phyloP scores from a whole-genome alignment of 2,113 vertebrate species.

The Gadus chalcogrammus region DNA sequence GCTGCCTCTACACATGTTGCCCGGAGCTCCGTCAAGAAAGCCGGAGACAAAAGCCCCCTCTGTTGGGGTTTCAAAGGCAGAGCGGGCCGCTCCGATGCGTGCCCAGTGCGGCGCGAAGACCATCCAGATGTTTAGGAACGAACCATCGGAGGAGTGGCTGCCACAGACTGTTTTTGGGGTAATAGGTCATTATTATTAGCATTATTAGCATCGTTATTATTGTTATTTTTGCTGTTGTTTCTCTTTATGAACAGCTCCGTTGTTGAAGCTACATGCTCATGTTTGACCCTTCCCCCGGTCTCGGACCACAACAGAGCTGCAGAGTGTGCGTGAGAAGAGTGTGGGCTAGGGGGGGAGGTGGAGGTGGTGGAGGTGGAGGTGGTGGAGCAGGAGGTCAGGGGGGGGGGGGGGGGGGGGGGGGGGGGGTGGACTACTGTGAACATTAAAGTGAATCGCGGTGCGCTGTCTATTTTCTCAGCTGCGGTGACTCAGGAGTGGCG shows the following conservation, averaged over 20 bases:
- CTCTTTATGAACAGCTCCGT: constrained; percentile 50
- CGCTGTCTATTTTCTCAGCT: constrained; percentile 8
- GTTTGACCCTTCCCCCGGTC: constrained; percentile 36
- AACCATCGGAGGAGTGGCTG: constrained; percentile 17
- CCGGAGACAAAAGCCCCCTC: constrained; percentile 57
- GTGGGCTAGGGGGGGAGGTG: no score
- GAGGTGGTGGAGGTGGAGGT: background rate
- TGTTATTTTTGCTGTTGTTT: constrained; percentile 35
- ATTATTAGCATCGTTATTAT: no score
- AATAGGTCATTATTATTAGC: constrained; percentile 11
- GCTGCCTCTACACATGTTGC: constrained; percentile 48
- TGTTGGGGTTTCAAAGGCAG: constrained; percentile 46
- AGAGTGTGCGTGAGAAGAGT: constrained; percentile 29
- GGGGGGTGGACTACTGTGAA: background rate
- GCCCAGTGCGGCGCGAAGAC: constrained; percentile 38
- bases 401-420: no score
- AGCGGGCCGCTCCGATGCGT: constrained; percentile 13
- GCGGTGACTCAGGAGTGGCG: background rate
- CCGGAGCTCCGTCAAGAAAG: constrained; percentile 43
- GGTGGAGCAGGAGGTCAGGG: background rate
- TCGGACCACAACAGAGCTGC: constrained; percentile 35
- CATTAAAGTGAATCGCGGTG: constrained; percentile 38
- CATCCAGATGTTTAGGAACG: constrained; percentile 58
- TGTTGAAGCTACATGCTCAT: constrained; percentile 57
- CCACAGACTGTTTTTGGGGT: constrained; percentile 18